These are phyloP conservation scores for Aselliscus stoliczkanus DNA, from an alignment of 2,797 vertebrate genomes.

Conservation along the genomic window DNA sequence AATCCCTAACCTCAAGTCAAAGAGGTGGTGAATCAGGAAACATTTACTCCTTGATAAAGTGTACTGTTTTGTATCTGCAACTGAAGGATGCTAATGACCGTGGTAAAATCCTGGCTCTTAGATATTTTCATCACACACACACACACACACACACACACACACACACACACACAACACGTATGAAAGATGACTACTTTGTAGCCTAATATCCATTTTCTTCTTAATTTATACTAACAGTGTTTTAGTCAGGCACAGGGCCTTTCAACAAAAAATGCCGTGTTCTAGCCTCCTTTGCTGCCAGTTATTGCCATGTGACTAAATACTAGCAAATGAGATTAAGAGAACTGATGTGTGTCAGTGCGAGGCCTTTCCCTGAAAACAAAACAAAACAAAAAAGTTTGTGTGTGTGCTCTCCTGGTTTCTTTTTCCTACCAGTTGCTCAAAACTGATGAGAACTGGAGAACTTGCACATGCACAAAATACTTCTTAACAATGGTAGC, in stretches of 20 bases:
- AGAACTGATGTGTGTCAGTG: not conserved
- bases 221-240: not conserved
- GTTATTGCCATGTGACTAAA: not conserved
- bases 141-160: not conserved
- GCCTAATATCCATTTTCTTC: not conserved
- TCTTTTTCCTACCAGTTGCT: not conserved
- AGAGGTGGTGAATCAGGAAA: not conserved
- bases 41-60: not conserved
- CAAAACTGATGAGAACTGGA: not conserved
- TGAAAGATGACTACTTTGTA: not conserved
- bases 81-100: not conserved
- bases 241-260: not conserved
- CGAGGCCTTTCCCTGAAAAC: not conserved
- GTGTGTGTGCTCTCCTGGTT: accelerated
- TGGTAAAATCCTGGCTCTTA: not conserved
- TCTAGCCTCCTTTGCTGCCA: not conserved
- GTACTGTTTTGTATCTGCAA: not conserved
- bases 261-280: not conserved
- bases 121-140: not conserved
- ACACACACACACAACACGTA: not conserved
- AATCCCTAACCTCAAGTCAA: not conserved
- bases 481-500: not conserved
- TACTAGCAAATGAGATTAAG: not conserved
- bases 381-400: not conserved
- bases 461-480: not conserved